Conservation (phyloP, 1,140 invertebrate species). For the Himalopsyche phryganea region DNA sequence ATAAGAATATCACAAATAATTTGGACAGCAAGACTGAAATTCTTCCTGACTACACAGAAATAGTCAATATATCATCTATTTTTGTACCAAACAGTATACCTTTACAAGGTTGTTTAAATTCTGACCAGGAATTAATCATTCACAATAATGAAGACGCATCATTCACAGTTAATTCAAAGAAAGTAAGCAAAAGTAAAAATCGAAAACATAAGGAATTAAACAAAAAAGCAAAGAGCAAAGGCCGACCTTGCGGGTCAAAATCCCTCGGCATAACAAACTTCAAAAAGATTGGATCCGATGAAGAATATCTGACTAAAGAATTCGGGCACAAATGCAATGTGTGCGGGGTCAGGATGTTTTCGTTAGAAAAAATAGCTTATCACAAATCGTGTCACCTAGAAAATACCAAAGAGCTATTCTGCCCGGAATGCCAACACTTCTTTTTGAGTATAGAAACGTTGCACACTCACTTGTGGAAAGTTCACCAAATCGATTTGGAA, state of each 20-base stretch:
- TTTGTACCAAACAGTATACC: too few relatives aligned
- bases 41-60: too few relatives aligned
- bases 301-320: background rate
- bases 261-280: constrained; percentile 1
- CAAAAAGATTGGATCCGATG: constrained; percentile 5
- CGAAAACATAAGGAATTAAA: too few relatives aligned
- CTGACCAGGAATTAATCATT: too few relatives aligned
- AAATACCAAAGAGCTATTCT: constrained; percentile 54
- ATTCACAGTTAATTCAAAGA: too few relatives aligned
- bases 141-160: too few relatives aligned
- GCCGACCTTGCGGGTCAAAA: constrained; percentile 1
- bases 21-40: too few relatives aligned
- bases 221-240: background rate
- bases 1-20: too few relatives aligned
- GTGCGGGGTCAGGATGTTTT: constrained; percentile 42
- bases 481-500: constrained; percentile 73
- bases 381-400: constrained; percentile 61
- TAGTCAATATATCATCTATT: too few relatives aligned
- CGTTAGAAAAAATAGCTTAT: constrained; percentile 49
- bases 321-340: constrained; percentile 36
- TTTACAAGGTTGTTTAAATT: too few relatives aligned
- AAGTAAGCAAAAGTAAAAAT: too few relatives aligned
- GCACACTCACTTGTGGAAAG: constrained; percentile 73
- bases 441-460: constrained; percentile 59
- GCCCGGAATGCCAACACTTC: constrained; percentile 61